phyloP scores from a whole-genome alignment of 2,113 vertebrate species.

The Vicugna pacos region DNA sequence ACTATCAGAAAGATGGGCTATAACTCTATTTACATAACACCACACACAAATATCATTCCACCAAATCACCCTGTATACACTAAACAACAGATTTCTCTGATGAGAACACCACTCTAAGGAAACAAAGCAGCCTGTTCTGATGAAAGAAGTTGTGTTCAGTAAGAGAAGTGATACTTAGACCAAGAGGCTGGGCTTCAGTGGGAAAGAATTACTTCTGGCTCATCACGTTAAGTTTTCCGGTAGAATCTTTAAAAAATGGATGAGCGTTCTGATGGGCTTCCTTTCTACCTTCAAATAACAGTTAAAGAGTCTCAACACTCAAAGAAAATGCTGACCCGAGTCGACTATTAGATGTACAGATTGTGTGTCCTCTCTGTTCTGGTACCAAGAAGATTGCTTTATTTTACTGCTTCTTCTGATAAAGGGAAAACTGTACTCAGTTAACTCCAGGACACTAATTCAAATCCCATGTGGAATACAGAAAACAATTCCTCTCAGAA shows the following conservation, averaged over 20 bases:
- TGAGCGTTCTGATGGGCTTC: neutral
- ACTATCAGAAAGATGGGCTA: slow-evolving; percentile 76
- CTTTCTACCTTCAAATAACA: neutral
- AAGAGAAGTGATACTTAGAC: neutral
- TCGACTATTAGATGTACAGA: neutral
- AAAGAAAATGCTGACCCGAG: neutral
- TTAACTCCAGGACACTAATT: neutral
- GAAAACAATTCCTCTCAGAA: neutral
- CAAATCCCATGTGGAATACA: neutral
- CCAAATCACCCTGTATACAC: slow-evolving; percentile 63
- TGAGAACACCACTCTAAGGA: slow-evolving; percentile 57
- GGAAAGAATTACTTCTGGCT: neutral
- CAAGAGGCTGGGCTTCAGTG: neutral
- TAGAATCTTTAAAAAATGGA: neutral
- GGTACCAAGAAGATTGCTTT: neutral
- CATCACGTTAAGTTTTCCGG: fast-evolving
- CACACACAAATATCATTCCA: slow-evolving; percentile 71
- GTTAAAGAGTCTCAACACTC: neutral
- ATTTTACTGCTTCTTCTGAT: neutral
- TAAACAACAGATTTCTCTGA: slow-evolving; percentile 58
- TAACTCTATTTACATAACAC: slow-evolving; percentile 74
- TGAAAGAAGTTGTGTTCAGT: neutral
- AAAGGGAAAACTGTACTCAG: neutral
- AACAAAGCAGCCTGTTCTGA: slow-evolving; percentile 70
- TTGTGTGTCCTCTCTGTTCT: neutral